Base-by-base conservation (phyloP, 2,797 vertebrate species). In the Rhabdomys pumilio region DNA sequence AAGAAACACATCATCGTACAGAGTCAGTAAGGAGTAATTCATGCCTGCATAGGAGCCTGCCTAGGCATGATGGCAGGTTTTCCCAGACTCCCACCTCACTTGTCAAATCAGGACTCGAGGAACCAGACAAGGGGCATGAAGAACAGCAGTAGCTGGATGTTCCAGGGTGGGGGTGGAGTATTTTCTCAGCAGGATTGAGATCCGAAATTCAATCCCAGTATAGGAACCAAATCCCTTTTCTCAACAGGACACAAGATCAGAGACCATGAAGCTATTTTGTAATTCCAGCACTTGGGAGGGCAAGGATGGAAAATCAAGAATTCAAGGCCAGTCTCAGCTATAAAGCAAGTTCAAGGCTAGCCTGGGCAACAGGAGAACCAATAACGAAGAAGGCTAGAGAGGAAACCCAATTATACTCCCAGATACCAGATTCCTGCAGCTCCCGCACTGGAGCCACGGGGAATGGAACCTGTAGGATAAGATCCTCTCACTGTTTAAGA, bases 31-130 rank as follows among this genome's bases (percentile, higher is more conserved):
- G 53, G 55, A 63, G 53, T 5, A 17, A 29, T 10, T 82, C 59
- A 26, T 1, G 9, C 22, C 59, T 72, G 6, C 44, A n/a, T 0
- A 14, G 22, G 22, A 69, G 61, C 19, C 61, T 34, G 44, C 59
- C 38, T 1, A 90, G 34, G 50, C 47, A 47, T 38, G 59, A n/a
- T 84, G n/a, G 50, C 72, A 0, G 81, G 9, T 29, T 57, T 65
- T 53, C 50, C 50, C 38, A 86, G 67, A 17, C 38, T n/a, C 86
- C 77, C 79, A 95, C 41, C 73, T 94, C 83, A 31, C 57, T 41
- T 20, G 13, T 41, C 7, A 44, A 31, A 87, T 47, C 73, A 73
- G 50, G 88, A 29, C 69, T 4, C 26, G 31, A 22, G 80, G 44
- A 67, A 13, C 53, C 76, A 47, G n/a, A 75, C 38, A 75, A 22